Evolutionary conservation across 1,140 invertebrate species (phyloP).

Genomic region (Brachionus rotundiformis): DNA sequence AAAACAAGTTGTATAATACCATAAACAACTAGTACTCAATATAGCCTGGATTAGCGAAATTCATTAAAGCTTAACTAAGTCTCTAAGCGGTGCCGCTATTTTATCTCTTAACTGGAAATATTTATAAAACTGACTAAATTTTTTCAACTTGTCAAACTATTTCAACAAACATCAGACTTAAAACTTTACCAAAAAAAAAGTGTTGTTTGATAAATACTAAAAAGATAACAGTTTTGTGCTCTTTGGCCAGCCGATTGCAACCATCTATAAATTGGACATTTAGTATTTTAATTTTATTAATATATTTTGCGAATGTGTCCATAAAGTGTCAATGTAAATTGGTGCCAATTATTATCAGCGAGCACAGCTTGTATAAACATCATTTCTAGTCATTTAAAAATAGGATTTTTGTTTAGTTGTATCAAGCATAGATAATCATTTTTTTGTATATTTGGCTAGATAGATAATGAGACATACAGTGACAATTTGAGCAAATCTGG

Average conservation of each 20-base stretch:
- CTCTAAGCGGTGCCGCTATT: not conserved
- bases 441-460: not conserved
- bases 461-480: not conserved
- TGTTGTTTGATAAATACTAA: slow-evolving; percentile 42
- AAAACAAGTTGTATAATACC: slow-evolving; percentile 48
- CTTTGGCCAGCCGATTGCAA: slow-evolving; percentile 30
- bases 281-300: not conserved
- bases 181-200: slow-evolving; percentile 11
- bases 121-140: slow-evolving; percentile 47
- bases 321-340: not conserved
- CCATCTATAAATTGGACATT: not conserved
- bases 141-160: slow-evolving; percentile 35
- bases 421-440: slow-evolving; percentile 33
- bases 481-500: not conserved
- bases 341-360: not conserved
- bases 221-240: slow-evolving; percentile 39
- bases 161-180: slow-evolving; percentile 48
- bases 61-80: slow-evolving; percentile 51
- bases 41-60: not conserved
- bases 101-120: not conserved
- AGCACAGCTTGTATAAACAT: slow-evolving; percentile 21
- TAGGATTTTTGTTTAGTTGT: no score
- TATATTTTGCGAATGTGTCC: not conserved
- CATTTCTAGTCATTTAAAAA: not conserved
- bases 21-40: slow-evolving; percentile 49